Percentiles rank a stretch among this genome's conserved stretches.
phyloP scores from a whole-genome alignment of 2,888 invertebrate genomes.

The Sepiola atlantica region DNA sequence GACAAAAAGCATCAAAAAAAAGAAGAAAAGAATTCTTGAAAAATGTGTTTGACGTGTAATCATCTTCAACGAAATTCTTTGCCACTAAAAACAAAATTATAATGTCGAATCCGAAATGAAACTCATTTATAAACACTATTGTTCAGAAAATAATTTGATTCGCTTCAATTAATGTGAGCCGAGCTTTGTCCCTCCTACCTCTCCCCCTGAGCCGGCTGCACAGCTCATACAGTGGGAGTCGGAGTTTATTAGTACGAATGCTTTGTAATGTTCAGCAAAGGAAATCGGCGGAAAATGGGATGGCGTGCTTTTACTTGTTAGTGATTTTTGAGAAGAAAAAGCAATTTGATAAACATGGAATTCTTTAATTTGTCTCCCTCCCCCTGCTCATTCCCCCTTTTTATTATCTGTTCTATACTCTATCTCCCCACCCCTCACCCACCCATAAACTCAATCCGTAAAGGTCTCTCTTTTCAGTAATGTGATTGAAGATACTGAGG shows the following conservation, averaged over 20 bases:
- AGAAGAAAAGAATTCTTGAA: not conserved
- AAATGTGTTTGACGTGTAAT: not conserved
- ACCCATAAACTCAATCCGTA: not conserved
- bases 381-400: not conserved
- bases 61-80: not conserved
- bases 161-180: not conserved
- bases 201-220: not conserved
- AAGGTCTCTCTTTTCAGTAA: not conserved
- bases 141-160: not conserved
- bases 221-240: not conserved
- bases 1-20: not conserved
- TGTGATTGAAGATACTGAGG: not conserved
- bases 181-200: not conserved
- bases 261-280: not conserved
- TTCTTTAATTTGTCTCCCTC: not conserved
- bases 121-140: not conserved
- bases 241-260: not conserved
- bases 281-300: not conserved
- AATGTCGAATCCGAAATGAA: not conserved
- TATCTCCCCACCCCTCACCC: too few relatives aligned
- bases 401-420: too few relatives aligned
- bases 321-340: constrained; percentile 21
- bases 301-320: not conserved
- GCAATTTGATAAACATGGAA: constrained; percentile 17
- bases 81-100: not conserved